A percentile compares a stretch with the other conserved stretches of the same genome.
Evolutionary conservation across 35 echinoderm and acorn worm species (phyloP).

Genomic region (Patiria miniata): DNA sequence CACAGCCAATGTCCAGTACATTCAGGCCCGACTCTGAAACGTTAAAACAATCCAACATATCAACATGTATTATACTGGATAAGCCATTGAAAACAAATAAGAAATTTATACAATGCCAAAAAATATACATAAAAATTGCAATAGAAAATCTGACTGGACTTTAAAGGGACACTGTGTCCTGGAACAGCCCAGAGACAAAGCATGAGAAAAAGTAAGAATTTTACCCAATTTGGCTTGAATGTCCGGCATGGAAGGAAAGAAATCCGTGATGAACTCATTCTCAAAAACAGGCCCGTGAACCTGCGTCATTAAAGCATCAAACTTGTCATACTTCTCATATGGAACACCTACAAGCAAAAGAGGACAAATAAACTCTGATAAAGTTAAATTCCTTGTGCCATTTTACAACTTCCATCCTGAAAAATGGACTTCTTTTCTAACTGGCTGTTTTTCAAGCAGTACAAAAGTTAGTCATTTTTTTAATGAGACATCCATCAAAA

Average conservation of each 20-base stretch:
- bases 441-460: too few species aligned
- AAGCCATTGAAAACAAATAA: background rate
- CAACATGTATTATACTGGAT: background rate
- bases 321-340: background rate
- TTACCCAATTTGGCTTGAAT: background rate
- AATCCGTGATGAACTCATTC: background rate
- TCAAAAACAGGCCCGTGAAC: background rate
- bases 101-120: background rate
- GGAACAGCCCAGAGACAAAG: background rate
- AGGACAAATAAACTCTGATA: too few species aligned
- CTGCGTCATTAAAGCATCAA: background rate
- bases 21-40: background rate
- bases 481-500: too few species aligned
- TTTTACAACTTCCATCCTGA: too few species aligned
- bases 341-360: background rate
- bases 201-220: background rate
- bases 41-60: background rate
- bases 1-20: background rate
- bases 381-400: too few species aligned
- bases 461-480: too few species aligned
- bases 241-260: background rate
- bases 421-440: too few species aligned
- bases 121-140: background rate
- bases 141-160: background rate
- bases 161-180: too few species aligned